phyloP scores from a whole-genome alignment of 2,888 invertebrate genomes.

The Troides oblongomaculatus region DNA sequence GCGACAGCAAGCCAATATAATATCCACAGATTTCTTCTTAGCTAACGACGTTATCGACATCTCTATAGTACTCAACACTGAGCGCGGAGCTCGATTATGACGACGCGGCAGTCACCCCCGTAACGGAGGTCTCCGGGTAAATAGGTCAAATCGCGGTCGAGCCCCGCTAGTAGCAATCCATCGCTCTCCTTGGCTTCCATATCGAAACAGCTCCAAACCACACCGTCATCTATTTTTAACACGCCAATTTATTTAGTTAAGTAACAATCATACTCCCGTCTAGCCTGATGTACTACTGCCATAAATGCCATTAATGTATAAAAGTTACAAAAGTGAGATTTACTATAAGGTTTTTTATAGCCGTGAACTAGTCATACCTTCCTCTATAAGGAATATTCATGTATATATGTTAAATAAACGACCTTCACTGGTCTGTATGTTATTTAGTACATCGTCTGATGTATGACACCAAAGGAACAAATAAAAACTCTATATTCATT shows the following conservation, averaged over 20 bases:
- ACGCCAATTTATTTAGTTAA: conserved; percentile 45
- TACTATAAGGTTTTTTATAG: conserved; percentile 48
- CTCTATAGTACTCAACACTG: conserved; percentile 77
- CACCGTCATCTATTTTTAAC: conserved; percentile 42
- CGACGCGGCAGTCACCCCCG: conserved; percentile 51
- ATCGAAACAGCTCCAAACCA: conserved; percentile 32
- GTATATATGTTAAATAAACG: conserved; percentile 27
- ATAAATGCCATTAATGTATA: conserved; percentile 42
- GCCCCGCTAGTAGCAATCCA: conserved; percentile 35
- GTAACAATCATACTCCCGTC: conserved; percentile 44
- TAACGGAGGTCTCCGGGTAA: conserved; percentile 57
- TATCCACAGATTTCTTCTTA: conserved; percentile 87
- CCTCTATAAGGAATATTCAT: conserved; percentile 10
- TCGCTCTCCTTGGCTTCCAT: conserved; percentile 56
- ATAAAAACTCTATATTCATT: conserved; percentile 19
- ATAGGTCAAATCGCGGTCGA: conserved; percentile 37
- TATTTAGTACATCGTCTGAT: conserved; percentile 16
- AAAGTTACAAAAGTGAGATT: conserved; percentile 59
- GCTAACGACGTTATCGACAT: conserved; percentile 85
- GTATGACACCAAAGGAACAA: conserved; percentile 22
- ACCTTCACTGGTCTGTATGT: not conserved
- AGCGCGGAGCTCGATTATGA: conserved; percentile 69
- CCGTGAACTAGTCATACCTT: conserved; percentile 59
- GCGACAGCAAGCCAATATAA: conserved; percentile 84
- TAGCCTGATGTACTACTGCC: conserved; percentile 44